phyloP scores from a whole-genome alignment of 2,113 vertebrate genomes.

The Turdus rufiventris region DNA sequence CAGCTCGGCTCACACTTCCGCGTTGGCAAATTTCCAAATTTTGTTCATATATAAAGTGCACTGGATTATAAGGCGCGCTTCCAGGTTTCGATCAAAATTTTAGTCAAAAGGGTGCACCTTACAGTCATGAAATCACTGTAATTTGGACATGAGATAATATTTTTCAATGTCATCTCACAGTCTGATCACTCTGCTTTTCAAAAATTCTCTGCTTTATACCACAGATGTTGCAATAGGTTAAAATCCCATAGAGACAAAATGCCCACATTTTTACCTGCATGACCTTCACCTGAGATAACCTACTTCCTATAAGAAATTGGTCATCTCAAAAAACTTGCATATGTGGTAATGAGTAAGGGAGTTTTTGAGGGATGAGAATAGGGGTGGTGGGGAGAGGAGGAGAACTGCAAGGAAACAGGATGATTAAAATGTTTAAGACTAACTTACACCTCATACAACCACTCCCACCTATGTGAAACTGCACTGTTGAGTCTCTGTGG shows the following conservation, averaged over 20 bases:
- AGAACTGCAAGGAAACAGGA: not conserved
- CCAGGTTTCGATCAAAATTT: too few relatives aligned
- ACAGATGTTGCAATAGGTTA: not conserved
- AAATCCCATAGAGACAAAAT: not conserved
- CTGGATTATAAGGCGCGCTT: too few relatives aligned
- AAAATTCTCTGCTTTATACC: not conserved
- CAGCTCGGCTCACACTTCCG: too few relatives aligned
- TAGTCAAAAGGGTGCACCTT: too few relatives aligned
- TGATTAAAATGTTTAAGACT: not conserved
- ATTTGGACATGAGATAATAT: not conserved
- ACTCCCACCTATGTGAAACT: not conserved
- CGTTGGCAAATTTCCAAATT: too few relatives aligned
- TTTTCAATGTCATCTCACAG: not conserved
- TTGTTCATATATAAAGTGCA: too few relatives aligned
- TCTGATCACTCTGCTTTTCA: not conserved
- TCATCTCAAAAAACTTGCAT: not conserved
- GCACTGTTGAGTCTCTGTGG: not conserved
- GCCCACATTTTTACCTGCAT: not conserved
- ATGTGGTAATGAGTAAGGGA: not conserved
- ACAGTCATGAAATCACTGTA: too few relatives aligned
- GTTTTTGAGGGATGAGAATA: not conserved
- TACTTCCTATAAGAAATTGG: not conserved
- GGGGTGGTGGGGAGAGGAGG: not conserved
- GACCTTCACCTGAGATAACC: not conserved
- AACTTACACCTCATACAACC: not conserved